Percentiles rank a stretch among this genome's conserved stretches.
Evolutionary conservation across 2,888 invertebrate species (phyloP).

Genomic region (Drosophila peninsularis): DNA sequence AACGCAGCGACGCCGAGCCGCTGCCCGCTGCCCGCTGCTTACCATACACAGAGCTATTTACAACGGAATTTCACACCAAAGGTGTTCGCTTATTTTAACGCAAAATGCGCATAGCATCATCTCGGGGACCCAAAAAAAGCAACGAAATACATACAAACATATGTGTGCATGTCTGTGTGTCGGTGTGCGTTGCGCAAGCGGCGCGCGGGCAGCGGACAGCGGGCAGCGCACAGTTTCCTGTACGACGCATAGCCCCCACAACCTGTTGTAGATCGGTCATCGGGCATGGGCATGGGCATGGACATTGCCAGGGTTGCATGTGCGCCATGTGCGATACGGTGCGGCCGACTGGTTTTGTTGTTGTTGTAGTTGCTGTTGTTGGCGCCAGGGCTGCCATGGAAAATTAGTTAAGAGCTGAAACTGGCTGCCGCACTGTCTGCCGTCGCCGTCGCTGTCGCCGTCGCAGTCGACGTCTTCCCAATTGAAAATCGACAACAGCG

Average conservation of each 20-base stretch:
- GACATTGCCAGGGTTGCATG: conserved; percentile 57
- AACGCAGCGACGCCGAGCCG: background rate
- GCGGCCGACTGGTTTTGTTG: conserved; percentile 34
- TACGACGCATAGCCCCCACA: conserved; percentile 43
- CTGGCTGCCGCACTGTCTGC: conserved; percentile 70
- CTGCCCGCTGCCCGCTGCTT: background rate
- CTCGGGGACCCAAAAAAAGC: conserved; percentile 41
- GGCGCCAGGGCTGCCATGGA: conserved; percentile 78
- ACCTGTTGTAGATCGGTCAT: conserved; percentile 57
- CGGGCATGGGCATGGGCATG: conserved; percentile 40
- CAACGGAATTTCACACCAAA: conserved; percentile 69
- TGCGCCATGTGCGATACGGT: conserved; percentile 55
- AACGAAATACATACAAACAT: conserved; percentile 9
- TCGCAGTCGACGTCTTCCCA: conserved; percentile 33
- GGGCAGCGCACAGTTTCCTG: conserved; percentile 43
- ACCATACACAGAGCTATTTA: conserved; percentile 51
- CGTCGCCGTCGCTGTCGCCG: conserved; percentile 1
- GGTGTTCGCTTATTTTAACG: conserved; percentile 61
- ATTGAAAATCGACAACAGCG: conserved; percentile 80
- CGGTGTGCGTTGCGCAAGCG: conserved; percentile 53
- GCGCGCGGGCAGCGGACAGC: background rate
- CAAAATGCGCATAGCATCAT: conserved; percentile 63
- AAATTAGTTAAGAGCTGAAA: conserved; percentile 74
- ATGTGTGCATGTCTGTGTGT: conserved; percentile 11
- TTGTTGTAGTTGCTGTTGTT: conserved; percentile 44